Conservation (phyloP, 2,888 invertebrate genomes). For the Siphlonurus alternatus region DNA sequence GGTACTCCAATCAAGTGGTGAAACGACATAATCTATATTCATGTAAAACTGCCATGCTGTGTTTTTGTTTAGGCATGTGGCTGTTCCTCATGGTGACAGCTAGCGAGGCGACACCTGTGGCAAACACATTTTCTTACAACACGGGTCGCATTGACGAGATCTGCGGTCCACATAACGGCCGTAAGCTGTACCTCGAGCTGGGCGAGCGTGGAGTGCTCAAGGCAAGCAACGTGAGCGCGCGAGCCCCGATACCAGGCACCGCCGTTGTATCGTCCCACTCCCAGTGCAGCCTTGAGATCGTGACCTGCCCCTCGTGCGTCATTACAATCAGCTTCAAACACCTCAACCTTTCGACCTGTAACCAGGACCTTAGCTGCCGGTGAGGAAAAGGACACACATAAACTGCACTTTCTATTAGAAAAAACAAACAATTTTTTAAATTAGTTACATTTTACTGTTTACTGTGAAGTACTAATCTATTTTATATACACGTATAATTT, state of each 20-base stretch:
- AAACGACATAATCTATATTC: too few species aligned
- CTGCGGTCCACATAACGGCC: slow-evolving; percentile 22
- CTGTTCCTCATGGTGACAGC: not conserved
- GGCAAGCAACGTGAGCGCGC: slow-evolving; percentile 23
- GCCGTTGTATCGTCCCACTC: slow-evolving; percentile 23
- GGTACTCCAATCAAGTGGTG: too few species aligned
- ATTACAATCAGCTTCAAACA: slow-evolving; percentile 34
- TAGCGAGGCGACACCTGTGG: not conserved
- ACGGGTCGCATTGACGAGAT: slow-evolving; percentile 19
- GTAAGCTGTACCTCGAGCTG: slow-evolving; percentile 25
- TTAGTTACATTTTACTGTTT: slow-evolving; percentile 19
- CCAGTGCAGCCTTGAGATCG: slow-evolving; percentile 44
- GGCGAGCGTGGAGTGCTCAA: slow-evolving; percentile 24
- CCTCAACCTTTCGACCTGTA: slow-evolving; percentile 23
- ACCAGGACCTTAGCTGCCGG: slow-evolving; percentile 29
- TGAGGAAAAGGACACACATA: slow-evolving; percentile 14
- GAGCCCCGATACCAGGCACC: slow-evolving; percentile 22
- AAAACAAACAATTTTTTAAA: slow-evolving; percentile 14
- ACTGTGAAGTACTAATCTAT: slow-evolving; percentile 21
- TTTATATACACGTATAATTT: too few species aligned
- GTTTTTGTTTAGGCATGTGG: not conserved
- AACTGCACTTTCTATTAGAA: not conserved
- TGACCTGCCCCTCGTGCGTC: slow-evolving; percentile 52
- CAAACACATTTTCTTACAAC: not conserved
- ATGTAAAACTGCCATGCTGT: too few species aligned